phyloP scores from a whole-genome alignment of 2,888 invertebrate species.

The Pollenia angustigena region DNA sequence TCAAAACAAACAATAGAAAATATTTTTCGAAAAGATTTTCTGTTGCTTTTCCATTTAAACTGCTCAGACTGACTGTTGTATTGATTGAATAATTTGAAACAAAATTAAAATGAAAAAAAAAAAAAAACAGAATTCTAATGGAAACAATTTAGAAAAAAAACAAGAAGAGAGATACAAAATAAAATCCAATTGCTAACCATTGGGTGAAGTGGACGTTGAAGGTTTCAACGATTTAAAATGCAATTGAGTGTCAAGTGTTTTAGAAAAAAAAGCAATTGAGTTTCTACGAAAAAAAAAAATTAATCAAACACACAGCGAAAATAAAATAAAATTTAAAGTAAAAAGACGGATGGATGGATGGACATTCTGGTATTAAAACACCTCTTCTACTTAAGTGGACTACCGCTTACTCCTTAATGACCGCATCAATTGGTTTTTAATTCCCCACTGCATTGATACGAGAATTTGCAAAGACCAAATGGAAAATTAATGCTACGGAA shows the following conservation, averaged over 20 bases:
- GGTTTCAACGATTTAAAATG: slow-evolving; percentile 80
- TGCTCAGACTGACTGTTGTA: slow-evolving; percentile 49
- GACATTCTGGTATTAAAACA: slow-evolving; percentile 49
- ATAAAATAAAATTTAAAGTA: slow-evolving; percentile 60
- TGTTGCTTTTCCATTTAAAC: slow-evolving; percentile 12
- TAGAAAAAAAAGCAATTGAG: slow-evolving; percentile 50
- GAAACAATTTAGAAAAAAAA: slow-evolving; percentile 41
- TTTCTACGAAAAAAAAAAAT: neutral
- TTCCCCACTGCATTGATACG: neutral
- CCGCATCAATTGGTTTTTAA: slow-evolving; percentile 34
- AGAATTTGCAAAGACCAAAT: slow-evolving; percentile 10
- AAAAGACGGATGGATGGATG: slow-evolving; percentile 46
- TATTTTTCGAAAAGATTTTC: slow-evolving; percentile 16
- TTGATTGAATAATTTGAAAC: slow-evolving; percentile 44
- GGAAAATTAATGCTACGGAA: slow-evolving; percentile 44
- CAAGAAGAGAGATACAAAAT: slow-evolving; percentile 25
- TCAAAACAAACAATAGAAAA: slow-evolving; percentile 53
- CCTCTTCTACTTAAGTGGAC: slow-evolving; percentile 39
- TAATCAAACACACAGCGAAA: slow-evolving; percentile 11
- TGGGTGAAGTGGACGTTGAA: neutral
- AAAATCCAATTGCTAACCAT: slow-evolving; percentile 20
- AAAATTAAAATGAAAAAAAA: slow-evolving; percentile 3
- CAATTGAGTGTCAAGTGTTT: slow-evolving; percentile 79
- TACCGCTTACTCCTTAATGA: neutral
- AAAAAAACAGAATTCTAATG: neutral